Conservation (phyloP, 2,797 vertebrate genomes). For the Acanthis flammea region DNA sequence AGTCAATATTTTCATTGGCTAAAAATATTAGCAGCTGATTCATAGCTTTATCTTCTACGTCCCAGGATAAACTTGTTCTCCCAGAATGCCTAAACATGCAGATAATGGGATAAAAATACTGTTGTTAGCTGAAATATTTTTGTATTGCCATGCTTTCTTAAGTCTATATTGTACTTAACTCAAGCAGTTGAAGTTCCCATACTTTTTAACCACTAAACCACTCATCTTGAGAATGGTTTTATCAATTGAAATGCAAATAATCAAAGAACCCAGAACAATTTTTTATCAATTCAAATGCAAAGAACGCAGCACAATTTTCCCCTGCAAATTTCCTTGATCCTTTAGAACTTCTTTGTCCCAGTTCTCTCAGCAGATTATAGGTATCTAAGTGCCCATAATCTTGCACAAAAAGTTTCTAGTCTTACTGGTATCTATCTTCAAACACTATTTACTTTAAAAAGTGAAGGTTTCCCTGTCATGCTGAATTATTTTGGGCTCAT, state of each 20-base stretch:
- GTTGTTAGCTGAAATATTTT: neutral
- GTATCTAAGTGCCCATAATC: neutral
- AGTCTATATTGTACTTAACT: neutral
- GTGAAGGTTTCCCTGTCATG: neutral
- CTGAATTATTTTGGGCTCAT: neutral
- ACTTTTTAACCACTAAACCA: neutral
- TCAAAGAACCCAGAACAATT: neutral
- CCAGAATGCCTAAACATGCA: neutral
- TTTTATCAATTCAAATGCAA: neutral
- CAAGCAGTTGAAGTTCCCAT: neutral
- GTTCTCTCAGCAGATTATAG: neutral
- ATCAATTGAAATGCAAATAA: neutral
- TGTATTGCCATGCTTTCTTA: neutral
- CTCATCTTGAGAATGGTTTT: neutral
- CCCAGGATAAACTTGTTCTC: neutral
- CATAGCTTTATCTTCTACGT: neutral
- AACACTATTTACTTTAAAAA: neutral
- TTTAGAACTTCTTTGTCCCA: neutral
- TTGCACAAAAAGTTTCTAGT: neutral
- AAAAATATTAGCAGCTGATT: neutral
- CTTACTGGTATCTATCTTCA: neutral
- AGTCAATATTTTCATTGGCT: constrained; percentile 13
- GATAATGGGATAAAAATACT: neutral
- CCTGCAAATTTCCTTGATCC: neutral
- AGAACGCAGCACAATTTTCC: neutral